phyloP scores from a whole-genome alignment of 2,888 invertebrate species.

The Anthoptus insignis region DNA sequence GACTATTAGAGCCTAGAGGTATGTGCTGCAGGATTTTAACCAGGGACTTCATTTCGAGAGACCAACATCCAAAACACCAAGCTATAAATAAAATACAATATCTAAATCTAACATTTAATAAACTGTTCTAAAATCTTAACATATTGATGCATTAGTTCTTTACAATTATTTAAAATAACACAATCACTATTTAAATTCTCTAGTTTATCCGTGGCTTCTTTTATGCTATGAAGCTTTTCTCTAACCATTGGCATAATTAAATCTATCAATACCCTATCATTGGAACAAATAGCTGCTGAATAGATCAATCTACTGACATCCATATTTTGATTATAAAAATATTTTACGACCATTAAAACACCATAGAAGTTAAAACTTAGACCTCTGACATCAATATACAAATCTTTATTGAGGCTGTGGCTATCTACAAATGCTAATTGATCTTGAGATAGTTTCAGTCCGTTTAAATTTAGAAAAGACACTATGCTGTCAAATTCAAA shows the following conservation, averaged over 20 bases:
- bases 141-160: constrained; percentile 79
- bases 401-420: constrained; percentile 87
- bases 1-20: no score
- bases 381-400: constrained; percentile 88
- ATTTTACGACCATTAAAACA: constrained; percentile 77
- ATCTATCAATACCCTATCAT: constrained; percentile 70
- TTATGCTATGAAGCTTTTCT: constrained; percentile 64
- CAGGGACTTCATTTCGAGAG: no score
- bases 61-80: no score
- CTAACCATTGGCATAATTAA: constrained; percentile 72
- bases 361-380: constrained; percentile 90
- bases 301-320: constrained; percentile 79
- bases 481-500: constrained; percentile 87
- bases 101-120: constrained; percentile 79
- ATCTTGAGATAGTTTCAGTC: constrained; percentile 80
- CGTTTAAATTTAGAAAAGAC: constrained; percentile 65
- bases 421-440: constrained; percentile 89
- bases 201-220: constrained; percentile 66
- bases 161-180: constrained; percentile 76
- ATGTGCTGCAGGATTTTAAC: no score
- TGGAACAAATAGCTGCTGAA: constrained; percentile 76
- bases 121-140: constrained; percentile 80
- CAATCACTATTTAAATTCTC: constrained; percentile 59
- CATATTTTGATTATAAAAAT: constrained; percentile 70
- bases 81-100: constrained; percentile 25